Conservation (phyloP, 2,888 invertebrate genomes). For the Netelia melanura region DNA sequence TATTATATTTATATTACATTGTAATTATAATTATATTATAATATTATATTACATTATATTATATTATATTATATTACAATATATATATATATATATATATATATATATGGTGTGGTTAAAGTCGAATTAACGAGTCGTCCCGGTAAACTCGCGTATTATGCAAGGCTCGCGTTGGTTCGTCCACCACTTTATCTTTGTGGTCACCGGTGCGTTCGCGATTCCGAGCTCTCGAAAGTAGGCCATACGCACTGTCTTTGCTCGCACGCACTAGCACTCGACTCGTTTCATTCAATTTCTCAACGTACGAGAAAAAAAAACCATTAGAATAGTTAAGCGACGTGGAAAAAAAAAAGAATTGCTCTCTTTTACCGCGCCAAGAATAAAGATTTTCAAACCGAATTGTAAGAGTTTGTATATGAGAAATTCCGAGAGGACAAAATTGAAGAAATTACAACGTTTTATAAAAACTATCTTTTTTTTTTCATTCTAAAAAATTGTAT, state of each 20-base stretch:
- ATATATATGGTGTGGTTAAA: background rate
- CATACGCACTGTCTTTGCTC: background rate
- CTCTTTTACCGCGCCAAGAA: background rate
- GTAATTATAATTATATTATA: too few relatives aligned
- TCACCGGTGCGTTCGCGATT: background rate
- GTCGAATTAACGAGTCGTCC: background rate
- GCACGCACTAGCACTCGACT: background rate
- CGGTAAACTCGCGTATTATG: constrained; percentile 6
- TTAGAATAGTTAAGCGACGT: background rate
- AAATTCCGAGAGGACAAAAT: background rate
- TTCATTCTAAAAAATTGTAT: too few relatives aligned
- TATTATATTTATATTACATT: too few relatives aligned
- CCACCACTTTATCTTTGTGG: constrained; percentile 9
- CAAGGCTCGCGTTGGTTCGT: constrained; percentile 7
- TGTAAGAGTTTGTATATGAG: too few relatives aligned
- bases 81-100: background rate
- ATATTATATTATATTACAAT: too few relatives aligned
- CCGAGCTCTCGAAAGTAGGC: background rate
- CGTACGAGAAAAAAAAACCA: background rate
- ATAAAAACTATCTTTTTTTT: too few relatives aligned
- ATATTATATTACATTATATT: too few relatives aligned
- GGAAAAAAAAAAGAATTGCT: background rate
- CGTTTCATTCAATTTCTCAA: background rate
- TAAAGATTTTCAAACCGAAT: background rate
- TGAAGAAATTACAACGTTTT: too few relatives aligned